A percentile compares a stretch with the other conserved stretches of the same genome.
phyloP scores from a whole-genome alignment of 1,140 invertebrate genomes.

The Papilio helenus region DNA sequence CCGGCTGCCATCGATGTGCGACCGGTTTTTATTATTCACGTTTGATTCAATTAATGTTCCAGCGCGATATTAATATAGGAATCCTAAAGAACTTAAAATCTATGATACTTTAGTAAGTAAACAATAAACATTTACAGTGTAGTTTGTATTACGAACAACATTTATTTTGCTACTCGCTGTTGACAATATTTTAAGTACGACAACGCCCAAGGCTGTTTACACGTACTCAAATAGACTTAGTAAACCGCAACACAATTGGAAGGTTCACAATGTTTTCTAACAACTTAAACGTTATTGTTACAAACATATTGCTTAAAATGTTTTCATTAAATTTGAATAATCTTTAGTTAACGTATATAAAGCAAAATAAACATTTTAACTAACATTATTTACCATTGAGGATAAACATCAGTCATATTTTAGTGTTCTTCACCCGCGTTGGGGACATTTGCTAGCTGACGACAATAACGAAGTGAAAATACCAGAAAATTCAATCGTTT shows the following conservation, averaged over 20 bases:
- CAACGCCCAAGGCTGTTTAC: conserved; percentile 18
- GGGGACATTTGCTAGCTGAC: no score
- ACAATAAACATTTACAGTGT: background rate
- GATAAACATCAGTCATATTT: background rate
- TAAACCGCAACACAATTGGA: background rate
- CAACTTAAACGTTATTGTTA: background rate
- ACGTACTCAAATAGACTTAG: conserved; percentile 11
- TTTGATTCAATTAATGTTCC: background rate
- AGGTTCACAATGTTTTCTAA: conserved; percentile 18
- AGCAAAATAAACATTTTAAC: background rate
- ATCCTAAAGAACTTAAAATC: background rate
- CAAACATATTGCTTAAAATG: background rate
- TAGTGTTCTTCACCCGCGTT: background rate
- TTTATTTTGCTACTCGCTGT: background rate
- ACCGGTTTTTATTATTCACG: conserved; percentile 8
- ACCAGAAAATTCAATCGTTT: no score
- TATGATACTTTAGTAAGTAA: background rate
- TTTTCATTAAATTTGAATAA: background rate
- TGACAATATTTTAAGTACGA: conserved; percentile 8
- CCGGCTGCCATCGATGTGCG: conserved; percentile 1
- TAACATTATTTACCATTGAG: background rate
- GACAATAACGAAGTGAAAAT: no score
- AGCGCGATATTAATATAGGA: background rate
- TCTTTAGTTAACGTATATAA: background rate
- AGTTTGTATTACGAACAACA: background rate